A percentile compares a stretch with the other conserved stretches of the same genome.
These are phyloP conservation scores for Strigamia maritima DNA, from an alignment of 2,888 invertebrate species.

Conservation along the genomic window DNA sequence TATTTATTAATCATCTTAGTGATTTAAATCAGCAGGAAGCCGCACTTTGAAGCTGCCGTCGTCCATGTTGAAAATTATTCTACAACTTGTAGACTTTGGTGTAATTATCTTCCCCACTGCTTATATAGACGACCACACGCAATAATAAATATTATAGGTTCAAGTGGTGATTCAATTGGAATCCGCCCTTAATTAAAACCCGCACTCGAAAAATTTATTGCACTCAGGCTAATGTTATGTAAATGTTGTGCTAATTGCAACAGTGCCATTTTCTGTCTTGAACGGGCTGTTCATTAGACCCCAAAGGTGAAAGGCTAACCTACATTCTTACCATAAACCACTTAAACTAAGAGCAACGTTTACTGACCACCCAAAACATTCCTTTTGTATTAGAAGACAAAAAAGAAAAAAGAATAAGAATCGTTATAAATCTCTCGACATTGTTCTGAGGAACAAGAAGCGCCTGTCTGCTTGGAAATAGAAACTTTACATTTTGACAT, in stretches of 20 bases:
- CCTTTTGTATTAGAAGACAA: not conserved
- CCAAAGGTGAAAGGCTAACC: conserved; percentile 1
- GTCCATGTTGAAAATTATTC: conserved; percentile 13
- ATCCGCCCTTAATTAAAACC: conserved; percentile 24
- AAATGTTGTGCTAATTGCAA: conserved; percentile 28
- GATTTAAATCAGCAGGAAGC: conserved; percentile 6
- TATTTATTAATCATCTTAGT: conserved; percentile 26
- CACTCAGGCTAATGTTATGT: conserved; percentile 17
- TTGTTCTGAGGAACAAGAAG: not conserved
- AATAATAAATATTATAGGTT: conserved; percentile 29
- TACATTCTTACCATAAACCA: conserved; percentile 22
- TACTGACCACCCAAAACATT: not conserved
- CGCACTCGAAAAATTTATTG: conserved; percentile 3
- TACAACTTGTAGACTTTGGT: conserved; percentile 25
- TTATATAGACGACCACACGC: conserved; percentile 27
- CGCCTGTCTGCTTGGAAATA: not conserved
- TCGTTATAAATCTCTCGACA: too few relatives aligned
- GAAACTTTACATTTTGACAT: not conserved
- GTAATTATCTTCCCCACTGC: conserved; percentile 24
- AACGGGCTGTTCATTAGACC: not conserved
- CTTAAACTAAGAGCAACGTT: not conserved
- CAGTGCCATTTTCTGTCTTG: conserved; percentile 14
- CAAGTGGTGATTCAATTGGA: conserved; percentile 24
- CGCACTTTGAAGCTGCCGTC: conserved; percentile 20
- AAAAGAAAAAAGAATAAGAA: not conserved